phyloP scores from a whole-genome alignment of 2,797 vertebrate genomes.

The Bovichtus variegatus region DNA sequence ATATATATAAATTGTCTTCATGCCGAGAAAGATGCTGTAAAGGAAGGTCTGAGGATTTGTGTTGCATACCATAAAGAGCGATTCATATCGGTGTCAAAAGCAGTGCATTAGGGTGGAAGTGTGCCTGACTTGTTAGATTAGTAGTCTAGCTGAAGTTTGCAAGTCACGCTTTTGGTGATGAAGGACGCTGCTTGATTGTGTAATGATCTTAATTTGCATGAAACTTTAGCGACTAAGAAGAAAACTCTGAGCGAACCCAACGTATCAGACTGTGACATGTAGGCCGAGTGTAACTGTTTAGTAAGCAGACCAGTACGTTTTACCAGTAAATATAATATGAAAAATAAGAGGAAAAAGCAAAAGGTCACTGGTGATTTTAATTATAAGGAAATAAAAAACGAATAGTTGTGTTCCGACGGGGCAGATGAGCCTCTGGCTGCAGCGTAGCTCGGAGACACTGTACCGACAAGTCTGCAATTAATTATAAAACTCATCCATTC shows the following conservation, averaged over 20 bases:
- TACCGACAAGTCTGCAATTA: slow-evolving; percentile 37
- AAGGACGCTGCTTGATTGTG: slow-evolving; percentile 30
- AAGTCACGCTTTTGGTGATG: slow-evolving; percentile 40
- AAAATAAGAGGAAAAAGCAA: too few species aligned
- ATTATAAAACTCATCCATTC: slow-evolving; percentile 43
- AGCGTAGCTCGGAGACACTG: slow-evolving; percentile 4
- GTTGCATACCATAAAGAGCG: not conserved
- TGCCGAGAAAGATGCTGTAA: not conserved
- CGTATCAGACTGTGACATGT: not conserved
- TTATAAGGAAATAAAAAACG: slow-evolving; percentile 14
- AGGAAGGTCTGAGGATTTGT: not conserved
- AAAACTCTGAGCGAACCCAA: not conserved
- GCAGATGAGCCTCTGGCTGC: slow-evolving; percentile 34
- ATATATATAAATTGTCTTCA: not conserved
- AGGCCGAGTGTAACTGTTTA: not conserved
- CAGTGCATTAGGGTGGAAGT: slow-evolving; percentile 13
- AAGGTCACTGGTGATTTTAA: slow-evolving; percentile 6
- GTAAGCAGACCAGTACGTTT: not conserved
- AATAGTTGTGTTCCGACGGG: not conserved
- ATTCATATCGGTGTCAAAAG: slow-evolving; percentile 36
- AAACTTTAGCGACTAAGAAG: slow-evolving; percentile 20
- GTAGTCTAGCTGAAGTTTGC: slow-evolving; percentile 27
- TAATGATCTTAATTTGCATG: slow-evolving; percentile 39
- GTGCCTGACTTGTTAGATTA: slow-evolving; percentile 16
- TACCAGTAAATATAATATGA: not conserved